Conservation (phyloP, 2,888 invertebrate genomes). For the Drosophila cognata region DNA sequence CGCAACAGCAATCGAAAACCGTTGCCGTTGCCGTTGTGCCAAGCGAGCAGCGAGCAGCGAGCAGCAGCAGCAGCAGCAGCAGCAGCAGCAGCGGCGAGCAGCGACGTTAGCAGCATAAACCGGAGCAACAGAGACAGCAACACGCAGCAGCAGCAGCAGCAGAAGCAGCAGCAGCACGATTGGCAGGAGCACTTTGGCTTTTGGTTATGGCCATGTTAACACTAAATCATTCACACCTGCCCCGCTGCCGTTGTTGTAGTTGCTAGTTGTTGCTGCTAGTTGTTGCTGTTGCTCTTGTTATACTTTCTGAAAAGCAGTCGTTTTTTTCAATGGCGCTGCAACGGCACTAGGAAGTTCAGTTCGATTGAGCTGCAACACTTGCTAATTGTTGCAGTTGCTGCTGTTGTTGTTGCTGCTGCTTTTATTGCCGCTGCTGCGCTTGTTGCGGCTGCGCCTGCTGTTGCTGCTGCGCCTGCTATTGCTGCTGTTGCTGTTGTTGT, state of each 20-base stretch:
- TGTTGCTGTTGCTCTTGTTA: slow-evolving; percentile 37
- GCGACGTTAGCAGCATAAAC: slow-evolving; percentile 37
- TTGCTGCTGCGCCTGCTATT: neutral
- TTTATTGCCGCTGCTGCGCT: slow-evolving; percentile 7
- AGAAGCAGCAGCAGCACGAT: slow-evolving; percentile 15
- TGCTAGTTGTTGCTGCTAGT: slow-evolving; percentile 1
- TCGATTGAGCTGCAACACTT: slow-evolving; percentile 32
- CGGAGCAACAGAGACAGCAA: slow-evolving; percentile 29
- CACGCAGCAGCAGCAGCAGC: slow-evolving; percentile 10
- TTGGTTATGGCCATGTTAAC: slow-evolving; percentile 75
- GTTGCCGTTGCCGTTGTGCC: slow-evolving; percentile 55
- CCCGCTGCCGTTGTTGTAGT: slow-evolving; percentile 16
- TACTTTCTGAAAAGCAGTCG: slow-evolving; percentile 47
- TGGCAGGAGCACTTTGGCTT: slow-evolving; percentile 63
- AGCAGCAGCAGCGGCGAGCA: slow-evolving; percentile 20
- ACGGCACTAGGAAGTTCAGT: slow-evolving; percentile 67
- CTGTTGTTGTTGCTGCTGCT: slow-evolving; percentile 11
- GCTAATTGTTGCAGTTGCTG: slow-evolving; percentile 13
- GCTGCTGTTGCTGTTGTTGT: neutral
- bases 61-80: slow-evolving; percentile 1
- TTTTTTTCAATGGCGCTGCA: slow-evolving; percentile 60
- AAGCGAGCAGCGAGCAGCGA: slow-evolving; percentile 20
- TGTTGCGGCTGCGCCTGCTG: neutral
- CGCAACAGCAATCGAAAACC: slow-evolving; percentile 81
- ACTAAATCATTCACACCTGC: slow-evolving; percentile 78